Evolutionary conservation across 1,140 invertebrate genomes (phyloP).

Genomic region (Pachyrhynchus sulphureomaculatus): DNA sequence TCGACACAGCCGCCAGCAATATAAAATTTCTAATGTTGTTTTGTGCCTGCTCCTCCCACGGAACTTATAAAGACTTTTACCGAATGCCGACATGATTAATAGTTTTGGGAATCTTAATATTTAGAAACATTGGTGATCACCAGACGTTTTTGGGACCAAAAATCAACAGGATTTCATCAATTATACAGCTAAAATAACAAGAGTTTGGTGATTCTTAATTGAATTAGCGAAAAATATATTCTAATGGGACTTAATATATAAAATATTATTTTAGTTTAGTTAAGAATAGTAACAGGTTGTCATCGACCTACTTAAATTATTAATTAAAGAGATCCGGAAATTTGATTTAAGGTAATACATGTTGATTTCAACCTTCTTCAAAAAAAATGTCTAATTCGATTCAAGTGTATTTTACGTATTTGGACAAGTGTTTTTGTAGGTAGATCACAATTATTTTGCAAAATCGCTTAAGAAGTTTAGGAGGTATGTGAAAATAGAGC

Average conservation of each 20-base stretch:
- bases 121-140: constrained; percentile 16
- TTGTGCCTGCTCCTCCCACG: constrained; percentile 10
- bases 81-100: constrained; percentile 9
- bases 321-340: no score
- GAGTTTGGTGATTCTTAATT: not conserved
- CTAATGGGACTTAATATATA: no score
- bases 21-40: constrained; percentile 9
- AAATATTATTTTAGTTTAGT: not conserved
- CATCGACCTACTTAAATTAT: no score
- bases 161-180: not conserved
- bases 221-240: not conserved
- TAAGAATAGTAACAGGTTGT: no score
- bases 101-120: constrained; percentile 9
- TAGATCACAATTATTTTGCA: no score
- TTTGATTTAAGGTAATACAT: no score
- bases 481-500: no score
- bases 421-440: no score
- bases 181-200: constrained; percentile 1
- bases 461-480: no score
- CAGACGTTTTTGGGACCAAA: not conserved
- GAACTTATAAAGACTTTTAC: not conserved
- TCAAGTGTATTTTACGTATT: no score
- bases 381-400: no score
- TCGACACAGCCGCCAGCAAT: constrained; percentile 5
- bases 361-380: no score